Base-by-base conservation (phyloP, 2,888 invertebrate genomes). In the Acanthosoma haemorrhoidale region DNA sequence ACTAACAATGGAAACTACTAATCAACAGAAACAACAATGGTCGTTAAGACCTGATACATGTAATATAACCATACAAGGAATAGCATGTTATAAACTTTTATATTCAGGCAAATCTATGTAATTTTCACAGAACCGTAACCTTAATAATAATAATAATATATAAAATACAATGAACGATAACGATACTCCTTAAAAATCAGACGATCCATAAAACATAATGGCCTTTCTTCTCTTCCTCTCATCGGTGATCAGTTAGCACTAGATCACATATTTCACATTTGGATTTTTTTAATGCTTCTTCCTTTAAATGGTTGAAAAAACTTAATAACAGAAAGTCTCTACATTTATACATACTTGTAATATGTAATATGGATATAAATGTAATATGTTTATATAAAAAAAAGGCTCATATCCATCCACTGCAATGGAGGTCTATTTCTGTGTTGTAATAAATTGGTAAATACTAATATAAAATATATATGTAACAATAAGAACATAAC, bases 401-500 rank as follows among this genome's bases (percentile, higher is more conserved):
- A 66, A 41, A 18, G 29, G 36, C 41, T 31, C 32, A 43, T 32
- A 67, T 51, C 29, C 36, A 61, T 61, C 34, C 43, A 43, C 29
- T 31, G 15, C 25, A 64, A 64, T 39, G 39, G 38, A 64, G 60
- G 39, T 64, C 21, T 32, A 64, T 39, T 64, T 32, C 64, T 51
- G 13, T n/a, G 13, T n/a, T 25, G 25, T 51, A 25, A 25, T 51
- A 51, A 51, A 51, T 51, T 25, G 31, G 25, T 64, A 64, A 64
- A 64, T 43, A 43, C 41, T 39, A 64, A 64, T 64, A 64, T 39
- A 64, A 64, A 64, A 64, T 64, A 64, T 64, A 64, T 64, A 43
- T 64, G 43, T 39, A 64, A 64, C 64, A 64, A 64, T 64, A 64
- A 64, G 13, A 64, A 39, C 39, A 64, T 64, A 64, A 64, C 64